Conservation (phyloP, 2,113 vertebrate species). For the Cygnus buccinator region DNA sequence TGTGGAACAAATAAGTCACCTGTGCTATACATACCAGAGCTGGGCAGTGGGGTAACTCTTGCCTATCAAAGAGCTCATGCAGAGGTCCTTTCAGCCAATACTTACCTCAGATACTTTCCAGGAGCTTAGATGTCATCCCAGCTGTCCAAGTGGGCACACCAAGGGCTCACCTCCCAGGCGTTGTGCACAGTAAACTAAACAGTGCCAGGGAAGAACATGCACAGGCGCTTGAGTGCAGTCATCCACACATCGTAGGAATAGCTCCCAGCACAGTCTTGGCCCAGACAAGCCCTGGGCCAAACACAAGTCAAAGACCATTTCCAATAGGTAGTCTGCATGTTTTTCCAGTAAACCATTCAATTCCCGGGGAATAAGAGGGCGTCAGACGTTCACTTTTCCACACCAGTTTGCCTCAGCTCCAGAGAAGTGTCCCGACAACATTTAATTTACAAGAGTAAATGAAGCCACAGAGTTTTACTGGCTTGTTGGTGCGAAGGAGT, state of each 20-base stretch:
- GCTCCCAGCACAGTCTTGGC: neutral
- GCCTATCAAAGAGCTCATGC: neutral
- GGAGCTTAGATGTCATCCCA: neutral
- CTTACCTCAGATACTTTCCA: neutral
- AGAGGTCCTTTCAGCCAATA: neutral
- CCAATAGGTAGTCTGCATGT: accelerated
- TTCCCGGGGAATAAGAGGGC: neutral
- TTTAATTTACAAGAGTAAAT: neutral
- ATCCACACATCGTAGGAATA: neutral
- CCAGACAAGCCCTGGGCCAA: neutral
- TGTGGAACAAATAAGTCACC: neutral
- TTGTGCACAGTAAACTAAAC: neutral
- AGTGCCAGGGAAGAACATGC: neutral
- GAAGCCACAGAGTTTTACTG: neutral
- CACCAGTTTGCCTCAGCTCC: neutral
- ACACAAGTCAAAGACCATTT: neutral
- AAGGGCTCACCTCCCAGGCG: too few relatives aligned
- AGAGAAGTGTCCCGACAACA: neutral
- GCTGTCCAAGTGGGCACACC: neutral
- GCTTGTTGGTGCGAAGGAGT: neutral
- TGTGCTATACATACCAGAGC: neutral
- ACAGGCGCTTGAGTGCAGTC: neutral
- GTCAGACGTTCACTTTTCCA: neutral
- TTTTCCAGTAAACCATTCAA: neutral
- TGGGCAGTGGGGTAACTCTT: neutral